These are phyloP conservation scores for Tetragonula clypearis DNA, from an alignment of 1,140 invertebrate species.

Conservation along the genomic window DNA sequence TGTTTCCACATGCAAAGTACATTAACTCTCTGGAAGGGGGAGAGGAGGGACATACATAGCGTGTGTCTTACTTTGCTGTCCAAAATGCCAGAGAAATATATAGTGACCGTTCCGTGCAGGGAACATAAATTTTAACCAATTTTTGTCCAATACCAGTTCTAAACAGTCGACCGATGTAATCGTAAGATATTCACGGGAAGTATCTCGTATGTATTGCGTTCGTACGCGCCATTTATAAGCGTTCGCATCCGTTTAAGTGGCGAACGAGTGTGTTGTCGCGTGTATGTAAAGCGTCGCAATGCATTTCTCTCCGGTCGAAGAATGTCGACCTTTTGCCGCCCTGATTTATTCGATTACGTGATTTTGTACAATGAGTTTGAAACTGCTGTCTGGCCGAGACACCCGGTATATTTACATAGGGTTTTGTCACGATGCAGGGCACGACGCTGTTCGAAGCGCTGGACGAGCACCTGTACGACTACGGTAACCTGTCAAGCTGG, in stretches of 20 bases:
- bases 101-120: neutral
- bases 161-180: neutral
- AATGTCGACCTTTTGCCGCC: constrained; percentile 9
- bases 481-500: constrained; percentile 60
- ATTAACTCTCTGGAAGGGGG: constrained; percentile 1
- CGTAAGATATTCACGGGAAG: constrained; percentile 2
- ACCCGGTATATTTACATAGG: constrained; percentile 66
- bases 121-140: constrained; percentile 6
- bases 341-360: neutral
- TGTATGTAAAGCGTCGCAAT: neutral
- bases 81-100: neutral
- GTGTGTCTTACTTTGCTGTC: neutral
- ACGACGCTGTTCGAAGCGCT: constrained; percentile 44
- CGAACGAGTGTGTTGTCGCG: constrained; percentile 5
- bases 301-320: constrained; percentile 1
- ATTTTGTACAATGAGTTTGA: neutral
- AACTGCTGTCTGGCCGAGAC: constrained; percentile 1
- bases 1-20: neutral
- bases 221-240: constrained; percentile 59
- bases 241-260: constrained; percentile 47
- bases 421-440: constrained; percentile 20
- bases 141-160: neutral
- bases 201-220: constrained; percentile 50
- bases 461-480: constrained; percentile 61
- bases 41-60: neutral